Evolutionary conservation across 2,888 invertebrate genomes (phyloP).

Genomic region (Gymnocheta viridis): DNA sequence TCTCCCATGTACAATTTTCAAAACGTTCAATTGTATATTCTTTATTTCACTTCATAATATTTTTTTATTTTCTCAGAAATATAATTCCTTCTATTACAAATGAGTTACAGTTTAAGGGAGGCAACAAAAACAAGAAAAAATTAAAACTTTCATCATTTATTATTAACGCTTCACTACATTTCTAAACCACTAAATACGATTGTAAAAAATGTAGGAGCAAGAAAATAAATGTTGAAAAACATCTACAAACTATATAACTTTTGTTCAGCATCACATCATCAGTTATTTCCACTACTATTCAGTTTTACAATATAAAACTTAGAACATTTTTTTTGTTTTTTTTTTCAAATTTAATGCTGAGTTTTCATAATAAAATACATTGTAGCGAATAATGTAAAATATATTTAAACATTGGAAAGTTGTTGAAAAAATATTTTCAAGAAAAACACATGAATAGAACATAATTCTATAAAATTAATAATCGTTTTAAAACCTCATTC

Average conservation of each 20-base stretch:
- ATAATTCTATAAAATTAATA: conserved; percentile 64
- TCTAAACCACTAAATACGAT: conserved; percentile 65
- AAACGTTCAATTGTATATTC: conserved; percentile 11
- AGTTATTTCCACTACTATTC: conserved; percentile 58
- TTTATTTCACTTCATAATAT: conserved; percentile 21
- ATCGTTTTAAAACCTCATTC: conserved; percentile 45
- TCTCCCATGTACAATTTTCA: conserved; percentile 20
- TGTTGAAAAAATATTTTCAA: conserved; percentile 25
- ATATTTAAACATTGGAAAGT: conserved; percentile 51
- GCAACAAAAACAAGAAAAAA: conserved; percentile 47
- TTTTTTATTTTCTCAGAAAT: conserved; percentile 15
- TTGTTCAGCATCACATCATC: conserved; percentile 57
- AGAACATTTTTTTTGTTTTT: conserved; percentile 42
- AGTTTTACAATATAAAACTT: conserved; percentile 63
- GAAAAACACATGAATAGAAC: conserved; percentile 42
- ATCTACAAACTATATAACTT: conserved; percentile 53
- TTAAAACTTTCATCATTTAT: conserved; percentile 70
- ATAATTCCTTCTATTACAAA: conserved; percentile 42
- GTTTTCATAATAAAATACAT: conserved; percentile 62
- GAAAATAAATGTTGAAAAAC: conserved; percentile 51
- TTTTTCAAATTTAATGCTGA: conserved; percentile 64
- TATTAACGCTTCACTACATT: conserved; percentile 69
- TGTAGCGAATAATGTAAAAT: conserved; percentile 52
- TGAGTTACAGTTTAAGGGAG: conserved; percentile 40
- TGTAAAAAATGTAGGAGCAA: conserved; percentile 53